Conservation (phyloP, 1,140 invertebrate species). For the Lepidurus apus region DNA sequence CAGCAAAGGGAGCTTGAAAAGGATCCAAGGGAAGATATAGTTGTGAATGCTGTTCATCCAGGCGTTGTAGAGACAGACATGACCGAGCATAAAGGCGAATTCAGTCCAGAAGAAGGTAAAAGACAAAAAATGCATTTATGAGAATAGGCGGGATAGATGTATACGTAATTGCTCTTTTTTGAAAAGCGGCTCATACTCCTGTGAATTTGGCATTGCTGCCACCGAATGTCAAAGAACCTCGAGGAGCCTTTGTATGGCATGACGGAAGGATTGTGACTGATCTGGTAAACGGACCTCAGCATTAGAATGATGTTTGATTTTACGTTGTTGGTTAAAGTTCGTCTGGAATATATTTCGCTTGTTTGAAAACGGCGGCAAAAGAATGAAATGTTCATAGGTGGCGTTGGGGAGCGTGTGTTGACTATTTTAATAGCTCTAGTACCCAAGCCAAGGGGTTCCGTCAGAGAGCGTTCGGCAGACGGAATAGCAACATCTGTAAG, state of each 20-base stretch:
- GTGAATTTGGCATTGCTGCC: constrained; percentile 50
- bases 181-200: constrained; percentile 39
- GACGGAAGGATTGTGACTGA: constrained; percentile 42
- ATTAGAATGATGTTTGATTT: not conserved
- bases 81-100: constrained; percentile 59
- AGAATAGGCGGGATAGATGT: not conserved
- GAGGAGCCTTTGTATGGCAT: constrained; percentile 49
- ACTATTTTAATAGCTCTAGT: not conserved
- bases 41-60: constrained; percentile 62
- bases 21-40: constrained; percentile 48
- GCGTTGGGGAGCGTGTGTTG: not conserved
- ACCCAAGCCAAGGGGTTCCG: not conserved
- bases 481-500: constrained; percentile 12
- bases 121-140: not conserved
- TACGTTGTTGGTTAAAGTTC: not conserved
- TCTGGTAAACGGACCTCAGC: constrained; percentile 42
- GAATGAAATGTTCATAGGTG: not conserved
- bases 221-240: constrained; percentile 44
- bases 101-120: constrained; percentile 60
- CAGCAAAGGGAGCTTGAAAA: constrained; percentile 58
- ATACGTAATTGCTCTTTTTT: not conserved
- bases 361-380: not conserved
- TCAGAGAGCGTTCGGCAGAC: not conserved
- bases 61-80: constrained; percentile 69
- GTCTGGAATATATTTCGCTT: not conserved